Conservation (phyloP, 2,888 invertebrate genomes). For the Plebejus argus region DNA sequence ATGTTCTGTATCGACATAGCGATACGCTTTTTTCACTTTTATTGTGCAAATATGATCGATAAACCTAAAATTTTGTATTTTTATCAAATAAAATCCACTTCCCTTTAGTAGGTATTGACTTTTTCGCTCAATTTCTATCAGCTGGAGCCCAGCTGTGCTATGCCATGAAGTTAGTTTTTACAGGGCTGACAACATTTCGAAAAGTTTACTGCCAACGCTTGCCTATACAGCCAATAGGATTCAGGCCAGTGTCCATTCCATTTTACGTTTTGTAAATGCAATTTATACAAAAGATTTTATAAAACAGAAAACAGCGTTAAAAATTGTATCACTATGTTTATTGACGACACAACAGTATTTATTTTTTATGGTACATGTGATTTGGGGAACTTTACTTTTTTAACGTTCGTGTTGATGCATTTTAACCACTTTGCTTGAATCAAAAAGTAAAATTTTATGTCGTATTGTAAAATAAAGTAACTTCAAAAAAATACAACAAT, state of each 20-base stretch:
- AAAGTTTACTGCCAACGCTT: slow-evolving; percentile 45
- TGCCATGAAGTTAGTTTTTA: slow-evolving; percentile 56
- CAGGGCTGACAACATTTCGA: slow-evolving; percentile 54
- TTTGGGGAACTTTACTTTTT: background rate
- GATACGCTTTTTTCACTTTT: slow-evolving; percentile 48
- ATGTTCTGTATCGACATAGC: slow-evolving; percentile 76
- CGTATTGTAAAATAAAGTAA: background rate
- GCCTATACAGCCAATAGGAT: slow-evolving; percentile 56
- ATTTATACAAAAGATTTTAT: background rate
- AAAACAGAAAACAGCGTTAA: background rate
- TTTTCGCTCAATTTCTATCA: slow-evolving; percentile 73
- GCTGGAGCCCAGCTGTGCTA: slow-evolving; percentile 77
- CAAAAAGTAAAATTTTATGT: background rate
- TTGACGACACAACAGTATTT: background rate
- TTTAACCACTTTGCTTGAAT: background rate
- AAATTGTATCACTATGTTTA: background rate
- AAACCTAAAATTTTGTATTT: background rate
- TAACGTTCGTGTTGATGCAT: background rate
- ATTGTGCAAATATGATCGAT: slow-evolving; percentile 46
- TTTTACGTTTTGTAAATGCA: slow-evolving; percentile 42
- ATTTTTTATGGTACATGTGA: background rate
- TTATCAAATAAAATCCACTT: background rate
- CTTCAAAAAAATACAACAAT: background rate
- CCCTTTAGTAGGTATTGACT: slow-evolving; percentile 58
- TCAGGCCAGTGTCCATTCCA: slow-evolving; percentile 48